Evolutionary conservation across 1,140 invertebrate genomes (phyloP).

Genomic region (Cephus cinctus): DNA sequence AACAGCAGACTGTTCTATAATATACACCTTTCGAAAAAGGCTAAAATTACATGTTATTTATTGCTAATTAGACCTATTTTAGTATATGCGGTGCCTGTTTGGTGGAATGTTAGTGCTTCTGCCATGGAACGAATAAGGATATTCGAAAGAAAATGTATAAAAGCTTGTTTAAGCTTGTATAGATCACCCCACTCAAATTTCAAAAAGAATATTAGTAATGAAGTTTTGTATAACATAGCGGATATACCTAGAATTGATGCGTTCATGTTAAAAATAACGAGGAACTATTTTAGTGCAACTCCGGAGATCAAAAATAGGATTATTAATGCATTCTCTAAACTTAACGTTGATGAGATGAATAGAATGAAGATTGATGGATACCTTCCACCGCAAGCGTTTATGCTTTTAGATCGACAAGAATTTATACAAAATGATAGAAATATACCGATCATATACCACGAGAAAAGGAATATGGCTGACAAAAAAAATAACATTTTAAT

Average conservation of each 20-base stretch:
- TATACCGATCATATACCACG: constrained; percentile 5
- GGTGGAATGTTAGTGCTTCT: constrained; percentile 1
- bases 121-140: constrained; percentile 3
- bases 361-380: not conserved
- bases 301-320: not conserved
- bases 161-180: not conserved
- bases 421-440: constrained; percentile 5
- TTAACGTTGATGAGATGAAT: not conserved
- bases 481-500: constrained; percentile 1
- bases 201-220: constrained; percentile 4
- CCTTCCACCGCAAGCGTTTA: not conserved
- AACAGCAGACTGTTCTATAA: not conserved
- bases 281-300: constrained; percentile 3
- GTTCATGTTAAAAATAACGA: constrained; percentile 6
- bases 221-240: not conserved
- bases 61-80: constrained; percentile 3
- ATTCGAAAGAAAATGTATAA: constrained; percentile 3
- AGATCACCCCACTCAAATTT: constrained; percentile 7
- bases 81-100: constrained; percentile 3
- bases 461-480: not conserved
- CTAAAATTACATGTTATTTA: not conserved
- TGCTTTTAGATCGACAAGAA: not conserved
- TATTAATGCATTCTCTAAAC: not conserved
- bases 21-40: not conserved
- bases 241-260: constrained; percentile 11